A percentile compares a stretch with the other conserved stretches of the same genome.
Evolutionary conservation across 2,888 invertebrate species (phyloP).

Genomic region (Malthinus flaveolus): DNA sequence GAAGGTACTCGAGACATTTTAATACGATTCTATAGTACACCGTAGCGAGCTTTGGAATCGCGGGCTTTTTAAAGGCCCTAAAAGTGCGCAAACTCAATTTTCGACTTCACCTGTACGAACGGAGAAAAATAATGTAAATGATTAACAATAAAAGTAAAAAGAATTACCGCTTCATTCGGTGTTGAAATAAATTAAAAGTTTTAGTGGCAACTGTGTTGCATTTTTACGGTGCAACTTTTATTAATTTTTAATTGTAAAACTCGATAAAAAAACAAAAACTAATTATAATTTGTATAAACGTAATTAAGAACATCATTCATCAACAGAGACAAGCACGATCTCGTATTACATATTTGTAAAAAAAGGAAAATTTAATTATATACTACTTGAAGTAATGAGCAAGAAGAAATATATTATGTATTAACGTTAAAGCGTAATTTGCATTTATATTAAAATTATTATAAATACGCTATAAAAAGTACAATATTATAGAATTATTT

Average conservation of each 20-base stretch:
- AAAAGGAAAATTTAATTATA: slow-evolving; percentile 67
- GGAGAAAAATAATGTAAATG: background rate
- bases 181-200: no score
- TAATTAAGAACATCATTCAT: slow-evolving; percentile 50
- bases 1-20: no score
- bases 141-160: no score
- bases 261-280: slow-evolving; percentile 40
- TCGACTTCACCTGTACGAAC: slow-evolving; percentile 3
- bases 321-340: slow-evolving; percentile 40
- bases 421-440: slow-evolving; percentile 56
- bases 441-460: slow-evolving; percentile 56
- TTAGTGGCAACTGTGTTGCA: no score
- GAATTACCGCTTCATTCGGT: no score
- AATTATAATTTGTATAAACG: slow-evolving; percentile 50
- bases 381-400: slow-evolving; percentile 72
- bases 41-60: no score
- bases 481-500: background rate
- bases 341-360: slow-evolving; percentile 51
- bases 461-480: slow-evolving; percentile 49
- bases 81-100: slow-evolving; percentile 8
- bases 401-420: slow-evolving; percentile 51
- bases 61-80: no score
- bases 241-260: no score
- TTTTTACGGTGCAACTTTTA: no score
- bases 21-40: no score